Base-by-base conservation (phyloP, 2,113 vertebrate species). In the Anarhynchus alexandrinus region DNA sequence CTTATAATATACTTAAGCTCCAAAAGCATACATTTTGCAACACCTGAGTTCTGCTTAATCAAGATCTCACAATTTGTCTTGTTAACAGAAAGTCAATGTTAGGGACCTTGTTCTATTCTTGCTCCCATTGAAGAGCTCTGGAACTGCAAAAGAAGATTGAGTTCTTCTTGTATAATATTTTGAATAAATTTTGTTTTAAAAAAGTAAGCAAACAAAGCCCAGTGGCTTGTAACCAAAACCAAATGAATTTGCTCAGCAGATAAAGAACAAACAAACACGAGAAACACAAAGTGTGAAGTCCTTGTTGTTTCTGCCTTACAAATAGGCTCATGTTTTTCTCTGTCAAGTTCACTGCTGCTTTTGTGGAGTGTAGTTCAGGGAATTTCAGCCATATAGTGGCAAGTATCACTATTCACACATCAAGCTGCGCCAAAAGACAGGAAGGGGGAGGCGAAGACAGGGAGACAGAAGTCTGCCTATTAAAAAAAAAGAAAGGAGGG, bases 291-390 rank as follows among this genome's bases (percentile, higher is more conserved):
- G 82, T 47, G 62, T 79, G 21, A 94, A 94, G 40, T 20, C 25
- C 47, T 66, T n/a, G 29, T 59, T 92, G 32, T 51, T 90, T 86
- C 71, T 81, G 26, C 58, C 54, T 79, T 52, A 65, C 23, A 54
- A 88, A 80, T 3, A 54, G 30, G 10, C n/a, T 87, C 51, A 38
- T 57, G 38, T 51, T 94, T 94, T 88, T 62, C 70, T 64, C 40
- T 18, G 43, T 90, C 71, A 84, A 89, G 62, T 80, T 90, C 65
- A 86, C 58, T 80, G 64, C 54, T 92, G 82, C 69, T 96, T 94
- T 92, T 85, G 34, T 38, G n/a, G 36, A 81, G 18, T 30, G 64
- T 12, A 71, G 62, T 72, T 91, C 34, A 80, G 66, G 51, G 90
- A 86, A 73, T 73, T 85, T 82, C 1, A 4, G 45, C 85, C 66